A percentile compares a stretch with the other conserved stretches of the same genome.
Evolutionary conservation across 1,140 invertebrate genomes (phyloP).

Genomic region (Aphaenogaster floridana): DNA sequence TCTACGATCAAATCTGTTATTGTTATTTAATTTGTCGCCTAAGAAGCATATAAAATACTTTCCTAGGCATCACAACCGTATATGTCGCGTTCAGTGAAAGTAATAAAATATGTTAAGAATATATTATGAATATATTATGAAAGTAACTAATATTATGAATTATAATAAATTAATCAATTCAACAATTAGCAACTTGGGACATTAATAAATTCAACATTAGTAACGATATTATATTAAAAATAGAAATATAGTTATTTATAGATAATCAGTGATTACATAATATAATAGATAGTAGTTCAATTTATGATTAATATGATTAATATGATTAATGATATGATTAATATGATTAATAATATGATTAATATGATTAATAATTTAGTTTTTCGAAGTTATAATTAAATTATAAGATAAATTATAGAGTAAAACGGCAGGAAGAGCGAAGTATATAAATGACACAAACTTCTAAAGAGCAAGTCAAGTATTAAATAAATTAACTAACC

Average conservation of each 20-base stretch:
- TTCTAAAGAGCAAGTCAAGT: not conserved
- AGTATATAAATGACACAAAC: not conserved
- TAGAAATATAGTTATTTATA: not conserved
- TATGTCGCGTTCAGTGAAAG: too few relatives aligned
- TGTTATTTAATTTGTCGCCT: not conserved
- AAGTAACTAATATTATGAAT: too few relatives aligned
- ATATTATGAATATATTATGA: too few relatives aligned
- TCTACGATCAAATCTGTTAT: not conserved
- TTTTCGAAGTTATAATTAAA: not conserved
- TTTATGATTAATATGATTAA: not conserved
- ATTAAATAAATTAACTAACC: not conserved
- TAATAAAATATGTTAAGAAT: not conserved
- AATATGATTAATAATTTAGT: not conserved
- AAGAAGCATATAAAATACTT: not conserved
- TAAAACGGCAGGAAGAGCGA: not conserved
- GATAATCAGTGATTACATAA: not conserved
- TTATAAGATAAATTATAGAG: not conserved
- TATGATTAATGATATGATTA: not conserved
- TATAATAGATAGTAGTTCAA: not conserved
- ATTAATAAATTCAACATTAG: conserved; percentile 1
- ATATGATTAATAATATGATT: too few relatives aligned
- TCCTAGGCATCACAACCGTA: not conserved
- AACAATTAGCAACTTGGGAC: too few relatives aligned
- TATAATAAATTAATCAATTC: too few relatives aligned
- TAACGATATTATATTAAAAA: not conserved